phyloP scores from a whole-genome alignment of 1,140 invertebrate genomes.

The silkworm (Bombyx mori) region ASM3026992v2 NC_085123.1:16066501-16067000 shows the following conservation, averaged over 20 bases:
- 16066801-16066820: background rate
- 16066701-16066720: constrained; percentile 3
- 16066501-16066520: constrained; percentile 70
- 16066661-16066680: background rate
- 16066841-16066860: constrained; percentile 51
- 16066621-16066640: background rate
- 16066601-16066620: constrained; percentile 2
- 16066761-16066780: constrained; percentile 4
- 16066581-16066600: constrained; percentile 4
- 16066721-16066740: constrained; percentile 9
- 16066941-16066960: constrained; percentile 27
- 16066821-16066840: background rate
- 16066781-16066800: constrained; percentile 1
- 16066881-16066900: constrained; percentile 32
- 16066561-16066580: constrained; percentile 7
- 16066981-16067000: too few species aligned
- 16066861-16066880: constrained; percentile 25
- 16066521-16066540: constrained; percentile 57
- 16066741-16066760: constrained; percentile 3
- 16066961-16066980: constrained; percentile 11
- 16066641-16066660: constrained; percentile 1
- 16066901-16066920: constrained; percentile 28
- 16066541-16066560: constrained; percentile 3
- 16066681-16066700: constrained; percentile 5
- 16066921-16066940: constrained; percentile 30